These are phyloP conservation scores for Phaedon cochleariae DNA, from an alignment of 2,888 invertebrate genomes.

Conservation along the genomic window DNA sequence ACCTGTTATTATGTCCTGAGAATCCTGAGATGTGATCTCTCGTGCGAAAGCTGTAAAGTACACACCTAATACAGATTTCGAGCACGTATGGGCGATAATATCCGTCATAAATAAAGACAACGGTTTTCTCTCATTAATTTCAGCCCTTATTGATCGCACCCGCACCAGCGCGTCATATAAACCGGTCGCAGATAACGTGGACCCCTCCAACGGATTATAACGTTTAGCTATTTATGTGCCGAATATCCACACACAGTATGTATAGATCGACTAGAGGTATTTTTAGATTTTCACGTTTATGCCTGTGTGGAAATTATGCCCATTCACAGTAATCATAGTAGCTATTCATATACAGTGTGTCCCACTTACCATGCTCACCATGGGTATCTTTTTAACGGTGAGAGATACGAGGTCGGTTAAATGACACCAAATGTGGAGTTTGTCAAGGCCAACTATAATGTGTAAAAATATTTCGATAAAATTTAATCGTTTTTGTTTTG, in stretches of 20 bases:
- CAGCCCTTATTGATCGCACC: slow-evolving; percentile 35
- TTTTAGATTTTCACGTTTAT: not conserved
- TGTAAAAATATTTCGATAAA: too few relatives aligned
- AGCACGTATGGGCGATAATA: slow-evolving; percentile 44
- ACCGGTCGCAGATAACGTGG: slow-evolving; percentile 26
- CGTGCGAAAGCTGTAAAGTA: slow-evolving; percentile 22
- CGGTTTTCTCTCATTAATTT: slow-evolving; percentile 45
- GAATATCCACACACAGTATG: not conserved
- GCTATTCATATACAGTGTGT: too few relatives aligned
- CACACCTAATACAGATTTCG: slow-evolving; percentile 40
- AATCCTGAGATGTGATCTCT: not conserved
- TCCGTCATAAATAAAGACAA: slow-evolving; percentile 46
- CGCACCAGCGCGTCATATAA: slow-evolving; percentile 23
- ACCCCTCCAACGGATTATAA: not conserved
- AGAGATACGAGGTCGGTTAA: too few relatives aligned
- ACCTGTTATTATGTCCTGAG: not conserved
- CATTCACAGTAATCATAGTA: too few relatives aligned
- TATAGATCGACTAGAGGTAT: not conserved
- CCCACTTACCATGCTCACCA: too few relatives aligned
- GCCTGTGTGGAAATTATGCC: too few relatives aligned
- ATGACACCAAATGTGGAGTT: too few relatives aligned
- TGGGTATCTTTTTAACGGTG: too few relatives aligned
- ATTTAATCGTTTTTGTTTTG: too few relatives aligned
- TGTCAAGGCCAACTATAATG: too few relatives aligned
- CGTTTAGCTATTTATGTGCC: not conserved